Conservation (phyloP, 2,888 invertebrate species). For the Clusia tigrina region DNA sequence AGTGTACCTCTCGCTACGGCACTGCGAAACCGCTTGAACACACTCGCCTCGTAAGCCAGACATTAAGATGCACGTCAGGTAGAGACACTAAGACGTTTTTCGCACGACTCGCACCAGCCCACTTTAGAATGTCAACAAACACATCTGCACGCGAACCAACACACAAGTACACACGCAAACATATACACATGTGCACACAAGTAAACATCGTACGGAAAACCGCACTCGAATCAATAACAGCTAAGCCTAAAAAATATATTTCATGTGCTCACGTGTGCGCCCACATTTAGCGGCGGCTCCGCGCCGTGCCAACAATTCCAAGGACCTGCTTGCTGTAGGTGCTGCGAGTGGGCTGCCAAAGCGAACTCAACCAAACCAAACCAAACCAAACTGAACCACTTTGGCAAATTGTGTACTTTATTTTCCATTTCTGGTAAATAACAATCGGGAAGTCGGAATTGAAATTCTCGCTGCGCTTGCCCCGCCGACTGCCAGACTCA, state of each 20-base stretch:
- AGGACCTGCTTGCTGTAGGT: not conserved
- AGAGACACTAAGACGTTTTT: conserved; percentile 43
- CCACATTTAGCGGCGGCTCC: not conserved
- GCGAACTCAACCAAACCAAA: no score
- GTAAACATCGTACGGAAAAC: not conserved
- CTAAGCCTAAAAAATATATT: not conserved
- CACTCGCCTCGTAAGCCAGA: no score
- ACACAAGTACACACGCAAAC: not conserved
- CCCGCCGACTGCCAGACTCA: no score
- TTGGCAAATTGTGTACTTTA: not conserved
- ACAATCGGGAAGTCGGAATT: not conserved
- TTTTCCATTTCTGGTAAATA: conserved; percentile 1
- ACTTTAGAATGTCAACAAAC: conserved; percentile 4
- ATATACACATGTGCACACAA: not conserved
- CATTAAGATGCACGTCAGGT: conserved; percentile 51
- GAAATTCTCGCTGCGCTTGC: not conserved
- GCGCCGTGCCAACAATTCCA: not conserved
- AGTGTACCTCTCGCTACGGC: no score
- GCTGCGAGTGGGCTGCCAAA: no score
- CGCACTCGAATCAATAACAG: conserved; percentile 5
- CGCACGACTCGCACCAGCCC: conserved; percentile 40
- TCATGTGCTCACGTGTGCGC: no score
- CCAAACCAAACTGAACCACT: no score
- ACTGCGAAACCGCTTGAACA: no score
- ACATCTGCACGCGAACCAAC: not conserved